These are phyloP conservation scores for Muschampia plurimacula DNA, from an alignment of 2,888 invertebrate species.

Conservation along the genomic window DNA sequence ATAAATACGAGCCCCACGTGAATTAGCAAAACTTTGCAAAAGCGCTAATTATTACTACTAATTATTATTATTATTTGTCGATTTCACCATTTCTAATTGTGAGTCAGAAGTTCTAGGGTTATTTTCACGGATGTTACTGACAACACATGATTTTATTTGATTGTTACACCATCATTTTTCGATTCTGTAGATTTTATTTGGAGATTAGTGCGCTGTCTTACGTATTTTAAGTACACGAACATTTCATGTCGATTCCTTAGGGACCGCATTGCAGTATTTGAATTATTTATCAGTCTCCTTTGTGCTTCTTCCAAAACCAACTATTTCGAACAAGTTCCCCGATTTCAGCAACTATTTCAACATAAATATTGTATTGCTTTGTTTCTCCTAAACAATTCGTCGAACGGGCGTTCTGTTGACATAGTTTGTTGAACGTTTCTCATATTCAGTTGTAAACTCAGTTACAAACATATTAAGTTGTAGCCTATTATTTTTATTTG, in stretches of 20 bases:
- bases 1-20: slow-evolving; percentile 40
- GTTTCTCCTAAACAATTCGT: slow-evolving; percentile 33
- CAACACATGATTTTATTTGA: background rate
- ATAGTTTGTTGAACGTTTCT: slow-evolving; percentile 30
- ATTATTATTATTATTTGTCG: slow-evolving; percentile 68
- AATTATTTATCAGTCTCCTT: slow-evolving; percentile 79
- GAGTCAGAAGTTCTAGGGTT: background rate
- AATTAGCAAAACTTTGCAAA: slow-evolving; percentile 55
- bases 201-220: slow-evolving; percentile 12
- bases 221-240: slow-evolving; percentile 52
- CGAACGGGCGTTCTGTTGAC: slow-evolving; percentile 28
- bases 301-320: slow-evolving; percentile 66
- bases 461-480: background rate
- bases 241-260: slow-evolving; percentile 69
- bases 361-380: slow-evolving; percentile 38
- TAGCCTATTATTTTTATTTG: background rate
- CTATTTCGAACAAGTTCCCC: slow-evolving; percentile 45
- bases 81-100: slow-evolving; percentile 49
- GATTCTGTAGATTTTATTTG: too few species aligned
- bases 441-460: slow-evolving; percentile 16
- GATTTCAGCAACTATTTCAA: slow-evolving; percentile 44
- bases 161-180: too few species aligned
- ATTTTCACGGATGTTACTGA: slow-evolving; percentile 3
- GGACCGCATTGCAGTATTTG: slow-evolving; percentile 78
- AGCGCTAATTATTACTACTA: slow-evolving; percentile 71